Conservation (phyloP, 2,888 invertebrate species). For the Standfussiana lucernea region DNA sequence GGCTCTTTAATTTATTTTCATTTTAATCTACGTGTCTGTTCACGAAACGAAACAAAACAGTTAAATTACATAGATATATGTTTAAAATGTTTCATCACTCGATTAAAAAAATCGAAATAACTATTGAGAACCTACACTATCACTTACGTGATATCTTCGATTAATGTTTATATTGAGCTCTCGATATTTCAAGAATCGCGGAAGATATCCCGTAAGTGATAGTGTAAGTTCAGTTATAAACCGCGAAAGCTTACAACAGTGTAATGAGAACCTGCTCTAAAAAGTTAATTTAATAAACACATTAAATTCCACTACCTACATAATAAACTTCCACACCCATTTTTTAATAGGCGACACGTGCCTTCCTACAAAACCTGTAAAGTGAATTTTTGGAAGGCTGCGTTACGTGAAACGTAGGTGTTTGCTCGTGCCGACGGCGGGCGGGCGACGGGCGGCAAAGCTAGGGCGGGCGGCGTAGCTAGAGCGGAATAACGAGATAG, state of each 20-base stretch:
- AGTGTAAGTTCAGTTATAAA: too few relatives aligned
- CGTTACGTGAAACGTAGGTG: conserved; percentile 14
- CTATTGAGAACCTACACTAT: too few relatives aligned
- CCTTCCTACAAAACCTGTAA: conserved; percentile 32
- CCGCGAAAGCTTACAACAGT: too few relatives aligned
- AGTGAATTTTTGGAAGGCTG: conserved; percentile 35
- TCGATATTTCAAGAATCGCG: too few relatives aligned
- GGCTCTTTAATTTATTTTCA: too few relatives aligned
- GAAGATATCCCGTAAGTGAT: too few relatives aligned
- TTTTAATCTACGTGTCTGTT: neutral
- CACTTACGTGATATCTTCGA: too few relatives aligned
- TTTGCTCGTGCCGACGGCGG: conserved; percentile 48
- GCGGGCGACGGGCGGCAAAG: conserved; percentile 39
- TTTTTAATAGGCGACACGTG: conserved; percentile 13
- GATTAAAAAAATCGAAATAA: neutral
- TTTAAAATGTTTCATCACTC: too few relatives aligned
- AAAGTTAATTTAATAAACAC: too few relatives aligned
- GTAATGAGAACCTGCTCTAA: too few relatives aligned
- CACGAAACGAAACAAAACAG: neutral
- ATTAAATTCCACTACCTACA: neutral
- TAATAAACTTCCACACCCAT: neutral
- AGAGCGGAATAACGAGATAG: conserved; percentile 4
- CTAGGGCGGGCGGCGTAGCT: conserved; percentile 16
- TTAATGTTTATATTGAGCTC: too few relatives aligned
- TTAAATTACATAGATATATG: neutral